Conservation (phyloP, 1,140 invertebrate species). For the Papilio glaucus region DNA sequence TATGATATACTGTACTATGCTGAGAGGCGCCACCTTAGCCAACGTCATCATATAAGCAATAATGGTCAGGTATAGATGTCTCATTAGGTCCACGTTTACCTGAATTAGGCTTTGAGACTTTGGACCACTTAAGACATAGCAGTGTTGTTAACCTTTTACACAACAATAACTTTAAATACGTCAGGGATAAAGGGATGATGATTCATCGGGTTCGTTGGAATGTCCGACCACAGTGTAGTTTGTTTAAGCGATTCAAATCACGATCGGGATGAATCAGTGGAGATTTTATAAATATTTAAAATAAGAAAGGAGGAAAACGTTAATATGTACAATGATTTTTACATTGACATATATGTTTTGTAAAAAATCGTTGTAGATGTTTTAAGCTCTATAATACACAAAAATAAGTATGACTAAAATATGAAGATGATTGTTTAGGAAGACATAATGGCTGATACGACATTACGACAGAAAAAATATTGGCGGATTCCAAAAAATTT, state of each 20-base stretch:
- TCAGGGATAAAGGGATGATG: slow-evolving; percentile 41
- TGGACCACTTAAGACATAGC: slow-evolving; percentile 1
- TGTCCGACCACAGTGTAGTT: slow-evolving; percentile 43
- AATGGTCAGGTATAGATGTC: not conserved
- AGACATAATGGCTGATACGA: too few species aligned
- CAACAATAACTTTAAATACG: slow-evolving; percentile 21
- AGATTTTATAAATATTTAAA: slow-evolving; percentile 15
- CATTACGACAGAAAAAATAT: too few species aligned
- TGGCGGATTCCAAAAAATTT: too few species aligned
- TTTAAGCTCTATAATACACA: not conserved
- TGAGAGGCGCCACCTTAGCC: too few species aligned
- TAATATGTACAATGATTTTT: too few species aligned
- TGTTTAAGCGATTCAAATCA: slow-evolving; percentile 19
- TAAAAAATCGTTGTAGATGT: too few species aligned
- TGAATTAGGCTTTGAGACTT: not conserved
- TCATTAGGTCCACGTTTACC: not conserved
- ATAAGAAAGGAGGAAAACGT: not conserved
- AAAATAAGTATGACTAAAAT: too few species aligned
- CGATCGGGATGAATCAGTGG: slow-evolving; percentile 36
- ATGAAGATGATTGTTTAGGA: too few species aligned
- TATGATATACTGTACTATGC: too few species aligned
- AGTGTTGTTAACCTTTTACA: slow-evolving; percentile 17
- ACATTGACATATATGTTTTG: too few species aligned
- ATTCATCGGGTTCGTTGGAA: slow-evolving; percentile 45
- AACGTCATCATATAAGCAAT: too few species aligned